Base-by-base conservation (phyloP, 1,140 invertebrate genomes). In the Calephelis nemesis region DNA sequence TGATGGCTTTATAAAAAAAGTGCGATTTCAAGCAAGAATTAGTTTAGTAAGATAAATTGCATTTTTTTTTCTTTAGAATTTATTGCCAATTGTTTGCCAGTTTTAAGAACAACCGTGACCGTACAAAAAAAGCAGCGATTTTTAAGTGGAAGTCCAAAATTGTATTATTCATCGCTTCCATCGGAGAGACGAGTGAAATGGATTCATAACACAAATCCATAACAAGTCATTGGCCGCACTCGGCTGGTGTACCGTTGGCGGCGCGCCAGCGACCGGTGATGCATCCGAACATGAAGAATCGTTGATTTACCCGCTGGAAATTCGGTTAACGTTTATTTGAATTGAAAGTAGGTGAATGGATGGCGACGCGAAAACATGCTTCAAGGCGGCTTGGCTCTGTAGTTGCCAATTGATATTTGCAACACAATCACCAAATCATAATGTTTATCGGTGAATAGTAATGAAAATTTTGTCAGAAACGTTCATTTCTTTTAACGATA, bases 271-370 rank as follows among this genome's bases (percentile, higher is more conserved):
- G 13, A n/a, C 47, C 47, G 62, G 13, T 12, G 50, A 49, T 48
- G 68, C 63, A 42, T 15, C 54, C 52, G 45, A 65, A 48, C 52
- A 70, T 58, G 65, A 70, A 70, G 48, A 47, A 66, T 62, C 50
- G 64, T 70, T 58, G 64, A 65, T 64, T 62, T 66, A 70, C 54
- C 69, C 58, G 63, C 47, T 30, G 52, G 39, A 47, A 63, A 47
- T 62, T 66, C 58, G 60, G 47, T 63, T 62, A 42, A 13, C 54
- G 63, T 62, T 70, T 63, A 63, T 63, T 62, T 13, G 15, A 49
- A 66, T 62, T 50, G 58, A 50, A 68, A 62, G 19, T 49, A 50
- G 40, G 45, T 39, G 58, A 68, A 50, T 62, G 15, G 42, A 15
- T 47, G 13, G 62, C 63, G 48, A 49, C 47, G 19, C 49, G 47